Percentiles rank a stretch among this genome's conserved stretches.
Evolutionary conservation across 1,140 invertebrate genomes (phyloP).

Genomic region (Diprion similis): DNA sequence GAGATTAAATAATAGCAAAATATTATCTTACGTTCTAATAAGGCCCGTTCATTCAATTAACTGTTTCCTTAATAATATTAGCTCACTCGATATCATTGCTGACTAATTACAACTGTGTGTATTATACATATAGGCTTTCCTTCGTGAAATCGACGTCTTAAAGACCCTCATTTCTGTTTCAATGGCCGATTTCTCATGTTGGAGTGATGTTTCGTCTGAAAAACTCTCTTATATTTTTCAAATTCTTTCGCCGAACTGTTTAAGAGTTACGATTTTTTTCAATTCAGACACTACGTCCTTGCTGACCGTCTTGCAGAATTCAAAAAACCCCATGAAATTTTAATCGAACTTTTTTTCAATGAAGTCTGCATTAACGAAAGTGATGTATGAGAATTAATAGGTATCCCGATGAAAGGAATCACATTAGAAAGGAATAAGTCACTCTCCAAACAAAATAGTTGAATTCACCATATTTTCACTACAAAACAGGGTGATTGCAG

Average conservation of each 20-base stretch:
- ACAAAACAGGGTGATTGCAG: too few species aligned
- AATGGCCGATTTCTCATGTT: not conserved
- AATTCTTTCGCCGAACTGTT: not conserved
- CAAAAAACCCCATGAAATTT: too few species aligned
- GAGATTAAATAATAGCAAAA: slow-evolving; percentile 25
- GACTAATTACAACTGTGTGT: not conserved
- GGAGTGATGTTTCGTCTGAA: not conserved
- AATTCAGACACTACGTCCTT: not conserved
- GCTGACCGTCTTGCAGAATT: not conserved
- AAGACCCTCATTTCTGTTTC: not conserved
- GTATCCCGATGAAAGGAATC: too few species aligned
- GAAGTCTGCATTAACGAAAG: too few species aligned
- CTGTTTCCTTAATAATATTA: slow-evolving; percentile 27
- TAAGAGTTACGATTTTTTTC: not conserved
- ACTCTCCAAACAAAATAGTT: too few species aligned
- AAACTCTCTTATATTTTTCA: not conserved
- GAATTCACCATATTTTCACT: too few species aligned
- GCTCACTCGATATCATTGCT: slow-evolving; percentile 39
- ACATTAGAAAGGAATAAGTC: too few species aligned
- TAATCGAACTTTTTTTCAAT: too few species aligned
- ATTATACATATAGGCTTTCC: not conserved
- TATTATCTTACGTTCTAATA: slow-evolving; percentile 47
- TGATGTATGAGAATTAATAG: too few species aligned
- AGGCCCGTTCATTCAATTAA: slow-evolving; percentile 42
- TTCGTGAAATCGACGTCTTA: not conserved